These are phyloP conservation scores for Helogale parvula DNA, from an alignment of 2,113 vertebrate genomes.

Conservation along the genomic window DNA sequence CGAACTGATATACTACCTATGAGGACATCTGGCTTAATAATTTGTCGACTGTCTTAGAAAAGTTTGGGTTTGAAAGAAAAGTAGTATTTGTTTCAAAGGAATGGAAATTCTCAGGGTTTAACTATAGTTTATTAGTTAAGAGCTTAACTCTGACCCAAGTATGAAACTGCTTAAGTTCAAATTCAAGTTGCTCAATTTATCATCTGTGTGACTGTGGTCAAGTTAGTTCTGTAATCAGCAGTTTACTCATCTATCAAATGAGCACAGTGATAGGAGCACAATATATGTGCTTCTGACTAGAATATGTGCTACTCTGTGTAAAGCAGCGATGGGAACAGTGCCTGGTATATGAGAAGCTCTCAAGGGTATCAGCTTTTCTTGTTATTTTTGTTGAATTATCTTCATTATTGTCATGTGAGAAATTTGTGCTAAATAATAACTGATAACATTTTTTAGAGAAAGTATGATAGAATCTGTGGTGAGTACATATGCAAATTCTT, in stretches of 20 bases:
- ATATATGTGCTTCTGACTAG: neutral
- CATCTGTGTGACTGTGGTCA: neutral
- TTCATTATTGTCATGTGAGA: neutral
- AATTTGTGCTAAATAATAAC: conserved; percentile 18
- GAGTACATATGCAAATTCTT: neutral
- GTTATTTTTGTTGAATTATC: neutral
- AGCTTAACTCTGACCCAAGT: neutral
- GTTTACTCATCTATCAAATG: neutral
- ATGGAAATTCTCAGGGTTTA: neutral
- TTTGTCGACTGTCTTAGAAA: neutral
- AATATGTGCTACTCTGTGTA: neutral
- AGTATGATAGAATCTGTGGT: neutral
- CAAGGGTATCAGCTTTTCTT: neutral
- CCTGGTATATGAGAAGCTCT: neutral
- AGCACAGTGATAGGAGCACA: neutral
- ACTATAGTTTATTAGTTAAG: neutral
- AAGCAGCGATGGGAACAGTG: neutral
- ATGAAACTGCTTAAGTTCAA: neutral
- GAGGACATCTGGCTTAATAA: neutral
- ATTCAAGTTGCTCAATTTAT: neutral
- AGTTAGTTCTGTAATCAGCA: neutral
- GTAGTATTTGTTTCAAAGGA: neutral
- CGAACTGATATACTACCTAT: neutral
- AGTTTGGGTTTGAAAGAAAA: neutral
- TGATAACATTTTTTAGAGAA: neutral